Evolutionary conservation across 2,797 vertebrate species (phyloP).

Genomic region (Siniperca scherzeri): DNA sequence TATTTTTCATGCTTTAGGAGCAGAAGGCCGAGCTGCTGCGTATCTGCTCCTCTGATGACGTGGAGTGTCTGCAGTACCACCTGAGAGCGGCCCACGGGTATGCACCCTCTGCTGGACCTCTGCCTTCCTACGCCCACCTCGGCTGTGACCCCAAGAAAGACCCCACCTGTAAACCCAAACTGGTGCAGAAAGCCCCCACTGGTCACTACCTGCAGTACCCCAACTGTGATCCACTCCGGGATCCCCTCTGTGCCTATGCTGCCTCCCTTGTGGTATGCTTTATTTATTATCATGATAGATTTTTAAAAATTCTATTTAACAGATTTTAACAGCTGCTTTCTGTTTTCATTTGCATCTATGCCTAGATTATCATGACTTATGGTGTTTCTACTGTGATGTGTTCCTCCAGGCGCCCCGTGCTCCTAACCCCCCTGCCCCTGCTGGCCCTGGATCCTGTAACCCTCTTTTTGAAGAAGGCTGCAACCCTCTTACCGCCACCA

Average conservation of each 20-base stretch:
- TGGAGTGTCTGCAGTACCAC: constrained; percentile 89
- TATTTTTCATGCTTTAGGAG: constrained; percentile 57
- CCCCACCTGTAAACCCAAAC: constrained; percentile 76
- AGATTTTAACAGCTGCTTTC: neutral
- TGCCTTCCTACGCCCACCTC: constrained; percentile 85
- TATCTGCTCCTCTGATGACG: constrained; percentile 84
- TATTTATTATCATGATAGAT: neutral
- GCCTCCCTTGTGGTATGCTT: constrained; percentile 70
- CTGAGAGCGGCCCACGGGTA: constrained; percentile 84
- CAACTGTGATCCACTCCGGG: constrained; percentile 82
- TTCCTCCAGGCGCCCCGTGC: constrained; percentile 71
- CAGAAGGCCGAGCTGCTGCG: constrained; percentile 86
- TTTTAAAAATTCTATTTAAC: neutral
- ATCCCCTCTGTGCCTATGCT: constrained; percentile 81
- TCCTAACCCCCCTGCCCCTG: constrained; percentile 58
- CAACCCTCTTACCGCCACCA: constrained; percentile 85
- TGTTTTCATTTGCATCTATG: neutral
- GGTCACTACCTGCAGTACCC: constrained; percentile 80
- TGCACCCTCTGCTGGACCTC: constrained; percentile 64
- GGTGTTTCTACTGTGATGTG: constrained; percentile 4
- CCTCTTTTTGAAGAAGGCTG: constrained; percentile 85
- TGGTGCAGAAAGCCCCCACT: constrained; percentile 80
- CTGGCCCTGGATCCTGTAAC: constrained; percentile 84
- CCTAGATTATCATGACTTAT: neutral
- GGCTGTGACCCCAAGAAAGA: constrained; percentile 86